These are phyloP conservation scores for Drosophila percnosoma DNA, from an alignment of 2,888 invertebrate species.

Conservation along the genomic window DNA sequence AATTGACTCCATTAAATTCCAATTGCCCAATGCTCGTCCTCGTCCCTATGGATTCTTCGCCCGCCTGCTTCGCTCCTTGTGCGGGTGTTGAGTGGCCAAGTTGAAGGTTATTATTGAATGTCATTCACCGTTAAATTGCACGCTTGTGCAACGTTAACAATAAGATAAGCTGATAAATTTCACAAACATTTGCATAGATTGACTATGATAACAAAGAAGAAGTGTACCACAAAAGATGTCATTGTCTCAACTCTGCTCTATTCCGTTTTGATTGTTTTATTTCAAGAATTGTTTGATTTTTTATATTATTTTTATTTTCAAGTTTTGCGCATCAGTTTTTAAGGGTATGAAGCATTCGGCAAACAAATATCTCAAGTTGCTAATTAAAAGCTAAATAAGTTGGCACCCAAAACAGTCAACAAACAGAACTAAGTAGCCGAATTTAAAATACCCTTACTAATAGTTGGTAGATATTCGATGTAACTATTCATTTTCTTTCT, in stretches of 20 bases:
- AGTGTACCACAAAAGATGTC: background rate
- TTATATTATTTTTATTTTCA: background rate
- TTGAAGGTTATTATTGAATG: slow-evolving; percentile 47
- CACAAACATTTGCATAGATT: slow-evolving; percentile 49
- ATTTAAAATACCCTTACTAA: background rate
- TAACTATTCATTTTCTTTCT: background rate
- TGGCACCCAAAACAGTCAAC: background rate
- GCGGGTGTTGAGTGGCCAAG: slow-evolving; percentile 31
- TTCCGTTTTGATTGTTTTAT: background rate
- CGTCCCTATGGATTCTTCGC: slow-evolving; percentile 25
- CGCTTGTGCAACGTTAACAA: slow-evolving; percentile 20
- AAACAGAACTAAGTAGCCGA: background rate
- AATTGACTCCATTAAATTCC: slow-evolving; percentile 81
- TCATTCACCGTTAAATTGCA: slow-evolving; percentile 37
- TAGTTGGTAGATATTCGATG: background rate
- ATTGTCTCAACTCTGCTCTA: background rate
- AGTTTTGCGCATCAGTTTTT: background rate
- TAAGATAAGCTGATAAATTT: slow-evolving; percentile 31
- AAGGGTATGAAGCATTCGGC: background rate
- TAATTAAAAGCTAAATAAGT: background rate
- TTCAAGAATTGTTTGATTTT: background rate
- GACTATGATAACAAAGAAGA: slow-evolving; percentile 13
- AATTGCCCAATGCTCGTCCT: slow-evolving; percentile 69
- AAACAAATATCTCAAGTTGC: background rate
- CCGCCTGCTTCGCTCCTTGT: slow-evolving; percentile 5